A percentile compares a stretch with the other conserved stretches of the same genome.
Conservation (phyloP, 2,888 invertebrate species). For the Apamea epomidion region DNA sequence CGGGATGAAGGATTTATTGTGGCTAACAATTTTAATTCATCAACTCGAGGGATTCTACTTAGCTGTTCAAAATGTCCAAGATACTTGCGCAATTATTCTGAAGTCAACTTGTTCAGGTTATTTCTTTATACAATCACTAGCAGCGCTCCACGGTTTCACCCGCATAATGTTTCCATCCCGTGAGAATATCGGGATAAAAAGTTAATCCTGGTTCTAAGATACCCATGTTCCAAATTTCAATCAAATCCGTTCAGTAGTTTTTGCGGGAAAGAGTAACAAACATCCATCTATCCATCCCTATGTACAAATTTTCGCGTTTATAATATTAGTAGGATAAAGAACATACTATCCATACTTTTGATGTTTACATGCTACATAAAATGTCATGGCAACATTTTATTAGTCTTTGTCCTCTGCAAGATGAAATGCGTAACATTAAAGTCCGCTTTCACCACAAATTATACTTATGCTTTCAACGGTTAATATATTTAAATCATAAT, state of each 20-base stretch:
- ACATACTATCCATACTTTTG: background rate
- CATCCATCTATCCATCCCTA: too few relatives aligned
- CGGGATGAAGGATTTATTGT: background rate
- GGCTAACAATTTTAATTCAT: background rate
- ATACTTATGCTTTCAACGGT: background rate
- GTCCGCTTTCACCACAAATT: background rate
- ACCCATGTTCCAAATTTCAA: too few relatives aligned
- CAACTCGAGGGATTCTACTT: constrained; percentile 42
- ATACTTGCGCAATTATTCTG: constrained; percentile 35
- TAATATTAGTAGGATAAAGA: background rate
- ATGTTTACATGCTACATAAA: background rate
- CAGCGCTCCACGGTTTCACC: too few relatives aligned
- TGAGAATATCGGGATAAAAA: too few relatives aligned
- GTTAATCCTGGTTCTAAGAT: too few relatives aligned
- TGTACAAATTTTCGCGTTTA: too few relatives aligned
- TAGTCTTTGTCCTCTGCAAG: background rate
- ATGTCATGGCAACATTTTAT: background rate
- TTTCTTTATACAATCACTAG: background rate
- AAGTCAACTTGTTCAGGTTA: constrained; percentile 10
- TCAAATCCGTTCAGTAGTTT: too few relatives aligned
- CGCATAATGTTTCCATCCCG: too few relatives aligned
- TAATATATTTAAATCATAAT: background rate
- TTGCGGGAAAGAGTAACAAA: too few relatives aligned
- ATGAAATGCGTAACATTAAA: background rate
- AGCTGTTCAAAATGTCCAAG: constrained; percentile 31